phyloP scores from a whole-genome alignment of 2,797 vertebrate species.

The Cuniculus paca region DNA sequence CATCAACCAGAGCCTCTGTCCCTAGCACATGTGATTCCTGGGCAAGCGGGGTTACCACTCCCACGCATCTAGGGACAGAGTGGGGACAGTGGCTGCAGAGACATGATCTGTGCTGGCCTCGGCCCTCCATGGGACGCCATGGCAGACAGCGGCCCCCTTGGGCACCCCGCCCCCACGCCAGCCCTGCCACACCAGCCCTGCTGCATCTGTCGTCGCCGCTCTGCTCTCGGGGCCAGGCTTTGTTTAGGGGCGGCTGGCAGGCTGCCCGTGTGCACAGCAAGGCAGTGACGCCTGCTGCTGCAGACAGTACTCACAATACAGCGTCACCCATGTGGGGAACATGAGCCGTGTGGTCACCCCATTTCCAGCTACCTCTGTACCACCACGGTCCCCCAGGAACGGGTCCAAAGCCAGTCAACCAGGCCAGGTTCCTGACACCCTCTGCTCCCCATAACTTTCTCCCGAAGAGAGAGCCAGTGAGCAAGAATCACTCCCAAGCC shows the following conservation, averaged over 20 bases:
- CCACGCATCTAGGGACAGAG: not conserved
- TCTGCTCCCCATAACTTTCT: conserved; percentile 2
- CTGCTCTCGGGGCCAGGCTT: conserved; percentile 87
- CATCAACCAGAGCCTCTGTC: no score
- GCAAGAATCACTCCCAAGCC: not conserved
- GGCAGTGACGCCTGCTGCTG: conserved; percentile 89
- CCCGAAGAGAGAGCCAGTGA: not conserved
- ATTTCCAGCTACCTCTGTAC: not conserved
- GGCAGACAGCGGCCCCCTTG: not conserved
- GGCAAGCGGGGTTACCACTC: not conserved
- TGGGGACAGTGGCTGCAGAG: not conserved
- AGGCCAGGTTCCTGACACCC: not conserved
- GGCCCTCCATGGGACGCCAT: not conserved
- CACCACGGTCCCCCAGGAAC: not conserved
- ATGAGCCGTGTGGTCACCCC: conserved; percentile 66
- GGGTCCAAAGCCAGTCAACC: conserved; percentile 39
- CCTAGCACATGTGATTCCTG: not conserved
- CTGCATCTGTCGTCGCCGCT: conserved; percentile 93
- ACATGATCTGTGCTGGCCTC: not conserved
- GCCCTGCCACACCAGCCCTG: conserved; percentile 87
- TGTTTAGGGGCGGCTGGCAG: conserved; percentile 87
- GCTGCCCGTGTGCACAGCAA: conserved; percentile 86
- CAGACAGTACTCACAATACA: conserved; percentile 90
- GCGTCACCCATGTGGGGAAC: conserved; percentile 76
- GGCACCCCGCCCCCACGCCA: not conserved